A percentile compares a stretch with the other conserved stretches of the same genome.
Evolutionary conservation across 2,113 vertebrate species (phyloP).

Genomic region (Saccopteryx leptura): DNA sequence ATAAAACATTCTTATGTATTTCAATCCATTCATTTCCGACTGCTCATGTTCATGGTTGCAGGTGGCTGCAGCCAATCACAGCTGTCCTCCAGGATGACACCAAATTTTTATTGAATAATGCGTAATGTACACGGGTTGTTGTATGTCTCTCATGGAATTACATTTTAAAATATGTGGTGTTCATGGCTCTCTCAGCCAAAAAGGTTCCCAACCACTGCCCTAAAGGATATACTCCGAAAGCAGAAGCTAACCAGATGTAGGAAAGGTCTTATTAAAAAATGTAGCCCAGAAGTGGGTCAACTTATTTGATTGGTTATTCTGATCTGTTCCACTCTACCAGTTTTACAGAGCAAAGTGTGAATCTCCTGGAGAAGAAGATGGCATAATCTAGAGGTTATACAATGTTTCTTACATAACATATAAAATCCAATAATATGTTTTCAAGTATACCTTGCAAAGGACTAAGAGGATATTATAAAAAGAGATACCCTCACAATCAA

Average conservation of each 20-base stretch:
- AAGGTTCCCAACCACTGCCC: too few relatives aligned
- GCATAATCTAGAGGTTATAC: not conserved
- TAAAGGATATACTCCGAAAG: not conserved
- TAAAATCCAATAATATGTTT: not conserved
- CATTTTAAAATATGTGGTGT: too few relatives aligned
- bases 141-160: too few relatives aligned
- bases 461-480: not conserved
- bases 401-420: not conserved
- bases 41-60: too few relatives aligned
- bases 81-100: too few relatives aligned
- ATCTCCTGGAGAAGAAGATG: not conserved
- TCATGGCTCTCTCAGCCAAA: too few relatives aligned
- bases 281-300: not conserved
- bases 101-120: too few relatives aligned
- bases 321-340: not conserved
- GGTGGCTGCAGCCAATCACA: too few relatives aligned
- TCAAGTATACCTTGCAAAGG: not conserved
- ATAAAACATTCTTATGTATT: too few relatives aligned
- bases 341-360: not conserved
- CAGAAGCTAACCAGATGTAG: not conserved
- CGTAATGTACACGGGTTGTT: too few relatives aligned
- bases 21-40: too few relatives aligned
- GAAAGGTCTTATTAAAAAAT: not conserved
- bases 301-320: not conserved
- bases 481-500: not conserved